A percentile compares a stretch with the other conserved stretches of the same genome.
Conservation (phyloP, 2,113 vertebrate species). For the Grallaria varia region DNA sequence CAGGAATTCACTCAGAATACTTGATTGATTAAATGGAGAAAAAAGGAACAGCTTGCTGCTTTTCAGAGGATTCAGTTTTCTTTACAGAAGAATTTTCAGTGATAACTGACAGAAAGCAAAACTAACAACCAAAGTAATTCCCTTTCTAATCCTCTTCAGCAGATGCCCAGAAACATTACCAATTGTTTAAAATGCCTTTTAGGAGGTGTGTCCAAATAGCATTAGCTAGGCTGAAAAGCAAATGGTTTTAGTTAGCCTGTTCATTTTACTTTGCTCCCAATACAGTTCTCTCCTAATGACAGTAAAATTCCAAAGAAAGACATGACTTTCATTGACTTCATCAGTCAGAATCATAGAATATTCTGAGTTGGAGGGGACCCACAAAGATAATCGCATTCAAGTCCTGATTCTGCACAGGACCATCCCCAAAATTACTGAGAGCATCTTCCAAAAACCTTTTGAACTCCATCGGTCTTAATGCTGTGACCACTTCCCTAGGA, state of each 20-base stretch:
- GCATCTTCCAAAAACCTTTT: not conserved
- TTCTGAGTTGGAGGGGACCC: not conserved
- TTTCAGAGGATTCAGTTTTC: not conserved
- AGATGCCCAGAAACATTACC: not conserved
- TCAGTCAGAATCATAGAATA: not conserved
- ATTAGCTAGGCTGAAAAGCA: not conserved
- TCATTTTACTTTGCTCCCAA: not conserved
- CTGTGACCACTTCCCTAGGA: not conserved
- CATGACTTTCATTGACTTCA: not conserved
- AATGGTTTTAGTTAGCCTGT: not conserved
- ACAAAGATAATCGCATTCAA: not conserved
- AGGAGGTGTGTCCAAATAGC: not conserved
- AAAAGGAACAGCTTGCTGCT: not conserved
- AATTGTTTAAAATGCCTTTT: not conserved
- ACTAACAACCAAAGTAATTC: not conserved
- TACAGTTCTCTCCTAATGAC: not conserved
- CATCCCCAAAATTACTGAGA: not conserved
- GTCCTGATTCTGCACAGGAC: not conserved
- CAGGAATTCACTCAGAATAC: not conserved
- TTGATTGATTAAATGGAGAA: not conserved
- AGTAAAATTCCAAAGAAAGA: not conserved
- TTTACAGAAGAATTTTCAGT: not conserved
- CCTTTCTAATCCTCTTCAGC: not conserved
- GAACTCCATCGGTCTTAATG: fast-evolving
- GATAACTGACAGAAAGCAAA: not conserved